These are phyloP conservation scores for Euphydryas editha DNA, from an alignment of 2,888 invertebrate genomes.

Conservation along the genomic window DNA sequence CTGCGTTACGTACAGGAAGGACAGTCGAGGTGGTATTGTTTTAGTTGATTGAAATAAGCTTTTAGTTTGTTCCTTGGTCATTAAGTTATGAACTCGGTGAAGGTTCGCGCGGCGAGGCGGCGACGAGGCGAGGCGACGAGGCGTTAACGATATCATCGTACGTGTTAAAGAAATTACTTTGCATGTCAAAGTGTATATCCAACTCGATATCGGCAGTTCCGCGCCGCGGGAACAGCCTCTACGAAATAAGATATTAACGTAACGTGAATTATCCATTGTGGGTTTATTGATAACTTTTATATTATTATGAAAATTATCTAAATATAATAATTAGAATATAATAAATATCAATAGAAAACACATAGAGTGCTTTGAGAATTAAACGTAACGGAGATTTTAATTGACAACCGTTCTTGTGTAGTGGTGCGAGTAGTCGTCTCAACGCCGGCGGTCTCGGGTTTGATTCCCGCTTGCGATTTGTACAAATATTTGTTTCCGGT, in stretches of 20 bases:
- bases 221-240: background rate
- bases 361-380: no score
- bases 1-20: no score
- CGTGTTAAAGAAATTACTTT: conserved; percentile 13
- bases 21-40: no score
- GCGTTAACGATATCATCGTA: background rate
- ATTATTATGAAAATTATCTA: no score
- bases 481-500: no score
- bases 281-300: background rate
- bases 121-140: background rate
- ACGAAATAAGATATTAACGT: background rate
- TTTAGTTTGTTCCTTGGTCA: background rate
- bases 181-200: conserved; percentile 15
- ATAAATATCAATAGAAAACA: no score
- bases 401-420: no score
- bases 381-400: no score
- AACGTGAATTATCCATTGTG: background rate
- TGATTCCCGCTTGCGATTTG: no score
- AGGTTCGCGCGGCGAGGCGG: background rate
- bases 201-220: background rate
- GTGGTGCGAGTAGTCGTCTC: no score
- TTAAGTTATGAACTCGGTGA: background rate
- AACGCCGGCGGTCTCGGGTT: no score
- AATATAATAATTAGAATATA: no score
- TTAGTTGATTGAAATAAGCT: background rate